Evolutionary conservation across 2,888 invertebrate genomes (phyloP), one percentile per base, ranked within the genome.

Genomic region (Palloptera scutellata): DNA sequence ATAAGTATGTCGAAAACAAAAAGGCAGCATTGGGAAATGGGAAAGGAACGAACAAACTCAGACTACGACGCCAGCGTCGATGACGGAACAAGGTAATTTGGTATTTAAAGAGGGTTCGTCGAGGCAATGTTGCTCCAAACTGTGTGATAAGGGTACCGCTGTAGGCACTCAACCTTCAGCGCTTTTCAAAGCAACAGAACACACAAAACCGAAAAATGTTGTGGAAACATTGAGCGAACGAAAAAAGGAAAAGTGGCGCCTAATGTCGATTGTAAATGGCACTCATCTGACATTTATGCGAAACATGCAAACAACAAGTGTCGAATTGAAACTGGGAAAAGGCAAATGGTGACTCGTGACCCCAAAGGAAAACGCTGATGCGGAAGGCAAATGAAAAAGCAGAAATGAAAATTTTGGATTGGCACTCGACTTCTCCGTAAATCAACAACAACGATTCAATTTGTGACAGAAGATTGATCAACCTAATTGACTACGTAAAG

Each of bases 221-320:
- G 53, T 9, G 12, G 11, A 19, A 12, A 19, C 8, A 12, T 8
- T 13, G 40, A 40, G 12, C 20, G 5, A 9, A 20, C 40, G 30
- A 57, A 57, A 17, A 57, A 20, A 57, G 40, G 19, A 11, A 20
- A 13, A 52, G 15, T 61, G 52, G 17, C 60, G 17, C 64, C 67
- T 63, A 59, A 60, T 64, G 67, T 70, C 66, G 70, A 73, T 71
- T 70, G 68, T 64, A 70, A 72, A 68, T 68, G 73, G 64, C 72
- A 73, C 72, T 73, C 70, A 72, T 71, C 70, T 72, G 73, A 70
- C 73, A 70, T 68, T 70, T 73, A 72, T 72, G 66, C 68, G 68
- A 70, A 68, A 67, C 72, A 71, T 70, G 70, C 70, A 69, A 72
- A 68, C 73, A 73, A 69, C 73, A 73, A 69, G 48, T 48, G 48